Percentiles rank a stretch among this genome's conserved stretches.
Evolutionary conservation across 2,888 invertebrate species (phyloP).

Genomic region (Selenia dentaria): DNA sequence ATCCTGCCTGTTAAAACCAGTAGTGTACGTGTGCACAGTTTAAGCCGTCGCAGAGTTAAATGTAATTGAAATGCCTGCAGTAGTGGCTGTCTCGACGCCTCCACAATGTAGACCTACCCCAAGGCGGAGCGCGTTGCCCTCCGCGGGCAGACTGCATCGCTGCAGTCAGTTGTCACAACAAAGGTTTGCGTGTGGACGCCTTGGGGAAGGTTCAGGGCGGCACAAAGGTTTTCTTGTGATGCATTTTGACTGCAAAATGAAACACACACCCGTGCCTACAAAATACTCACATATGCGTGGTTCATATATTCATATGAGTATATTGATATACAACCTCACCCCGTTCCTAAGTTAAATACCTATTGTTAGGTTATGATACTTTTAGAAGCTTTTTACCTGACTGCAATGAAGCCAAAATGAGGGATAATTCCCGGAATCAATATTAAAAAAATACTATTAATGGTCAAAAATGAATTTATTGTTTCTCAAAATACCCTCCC

Average conservation of each 20-base stretch:
- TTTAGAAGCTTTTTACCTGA: no score
- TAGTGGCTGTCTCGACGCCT: conserved; percentile 56
- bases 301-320: no score
- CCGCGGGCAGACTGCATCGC: conserved; percentile 37
- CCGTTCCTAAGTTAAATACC: no score
- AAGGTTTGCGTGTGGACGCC: conserved; percentile 19
- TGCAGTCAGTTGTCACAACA: conserved; percentile 57
- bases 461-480: no score
- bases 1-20: conserved; percentile 12
- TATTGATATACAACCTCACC: no score
- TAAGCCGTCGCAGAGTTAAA: conserved; percentile 8
- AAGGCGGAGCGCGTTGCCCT: conserved; percentile 61
- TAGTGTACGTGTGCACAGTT: conserved; percentile 35
- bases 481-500: no score
- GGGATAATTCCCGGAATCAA: no score
- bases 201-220: background rate
- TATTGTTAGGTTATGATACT: no score
- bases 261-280: no score
- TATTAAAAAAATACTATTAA: no score
- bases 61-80: conserved; percentile 44
- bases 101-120: conserved; percentile 71
- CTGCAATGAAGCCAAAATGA: no score
- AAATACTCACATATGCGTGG: no score
- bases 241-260: conserved; percentile 8
- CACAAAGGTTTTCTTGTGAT: conserved; percentile 10